These are phyloP conservation scores for Epinephelus lanceolatus DNA, from an alignment of 2,113 vertebrate genomes.

Conservation along the genomic window DNA sequence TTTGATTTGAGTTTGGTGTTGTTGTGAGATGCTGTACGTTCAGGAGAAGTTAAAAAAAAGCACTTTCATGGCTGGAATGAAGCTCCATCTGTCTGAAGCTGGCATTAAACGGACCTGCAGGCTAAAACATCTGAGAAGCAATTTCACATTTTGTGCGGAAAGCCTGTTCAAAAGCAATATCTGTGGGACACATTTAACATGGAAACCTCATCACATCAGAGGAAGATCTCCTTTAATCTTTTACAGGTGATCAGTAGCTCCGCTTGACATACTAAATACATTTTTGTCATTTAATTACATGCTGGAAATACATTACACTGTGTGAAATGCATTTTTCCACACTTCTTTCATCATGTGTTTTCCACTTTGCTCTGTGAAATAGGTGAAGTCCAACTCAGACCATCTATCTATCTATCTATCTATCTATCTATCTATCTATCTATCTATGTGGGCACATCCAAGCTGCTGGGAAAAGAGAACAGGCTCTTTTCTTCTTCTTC, in stretches of 20 bases:
- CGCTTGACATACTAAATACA: neutral
- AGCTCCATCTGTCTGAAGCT: constrained; percentile 51
- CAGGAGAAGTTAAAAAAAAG: neutral
- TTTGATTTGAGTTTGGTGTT: neutral
- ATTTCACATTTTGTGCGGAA: constrained; percentile 19
- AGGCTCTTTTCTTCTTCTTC: constrained; percentile 33
- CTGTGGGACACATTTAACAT: constrained; percentile 8
- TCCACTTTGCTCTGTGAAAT: neutral
- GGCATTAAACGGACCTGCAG: constrained; percentile 42
- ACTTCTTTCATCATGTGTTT: neutral
- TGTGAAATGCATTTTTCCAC: neutral
- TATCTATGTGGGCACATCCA: constrained; percentile 1
- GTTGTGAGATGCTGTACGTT: neutral
- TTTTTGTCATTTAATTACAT: neutral
- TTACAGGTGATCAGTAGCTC: constrained; percentile 18
- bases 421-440: constrained; percentile 17
- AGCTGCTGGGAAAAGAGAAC: constrained; percentile 27
- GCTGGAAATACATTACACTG: neutral
- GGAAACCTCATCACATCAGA: constrained; percentile 20
- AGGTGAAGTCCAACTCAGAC: neutral
- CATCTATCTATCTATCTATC: constrained; percentile 6
- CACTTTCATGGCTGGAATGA: constrained; percentile 10
- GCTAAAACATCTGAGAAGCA: constrained; percentile 44
- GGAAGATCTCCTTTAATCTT: neutral
- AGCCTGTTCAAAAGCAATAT: constrained; percentile 20